A percentile compares a stretch with the other conserved stretches of the same genome.
Evolutionary conservation across 2,113 vertebrate species (phyloP).

Genomic region (Pipa parva): DNA sequence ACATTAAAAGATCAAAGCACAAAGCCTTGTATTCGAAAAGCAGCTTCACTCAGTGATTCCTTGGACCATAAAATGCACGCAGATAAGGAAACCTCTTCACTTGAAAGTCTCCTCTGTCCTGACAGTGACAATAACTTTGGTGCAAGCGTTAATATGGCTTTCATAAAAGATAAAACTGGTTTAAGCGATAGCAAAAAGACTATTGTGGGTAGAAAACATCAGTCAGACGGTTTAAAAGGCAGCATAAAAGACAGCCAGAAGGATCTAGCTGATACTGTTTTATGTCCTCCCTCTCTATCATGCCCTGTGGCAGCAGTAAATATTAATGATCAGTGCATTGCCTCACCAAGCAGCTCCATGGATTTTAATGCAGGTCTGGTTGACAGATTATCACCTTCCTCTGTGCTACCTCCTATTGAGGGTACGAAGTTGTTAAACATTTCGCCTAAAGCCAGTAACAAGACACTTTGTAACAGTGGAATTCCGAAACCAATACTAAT

Average conservation of each 20-base stretch:
- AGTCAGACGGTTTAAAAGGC: slow-evolving; percentile 46
- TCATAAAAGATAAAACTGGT: slow-evolving; percentile 27
- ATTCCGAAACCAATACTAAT: slow-evolving; percentile 78
- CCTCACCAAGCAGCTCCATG: slow-evolving; percentile 50
- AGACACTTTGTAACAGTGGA: slow-evolving; percentile 64
- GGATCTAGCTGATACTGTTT: slow-evolving; percentile 38
- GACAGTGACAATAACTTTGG: slow-evolving; percentile 28
- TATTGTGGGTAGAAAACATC: slow-evolving; percentile 39
- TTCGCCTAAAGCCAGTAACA: slow-evolving; percentile 69
- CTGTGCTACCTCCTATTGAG: slow-evolving; percentile 51
- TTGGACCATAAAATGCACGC: slow-evolving; percentile 34
- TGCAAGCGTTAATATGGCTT: slow-evolving; percentile 16
- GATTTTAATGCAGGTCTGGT: slow-evolving; percentile 46
- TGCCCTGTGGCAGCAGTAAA: slow-evolving; percentile 34
- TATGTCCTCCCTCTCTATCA: slow-evolving; percentile 40
- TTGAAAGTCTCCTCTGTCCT: slow-evolving; percentile 26
- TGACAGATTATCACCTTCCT: slow-evolving; percentile 48
- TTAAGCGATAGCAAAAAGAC: slow-evolving; percentile 43
- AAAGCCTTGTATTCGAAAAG: slow-evolving; percentile 30
- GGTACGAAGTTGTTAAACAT: slow-evolving; percentile 56
- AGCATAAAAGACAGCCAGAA: slow-evolving; percentile 45
- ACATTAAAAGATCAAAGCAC: slow-evolving; percentile 10
- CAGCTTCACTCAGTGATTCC: slow-evolving; percentile 25
- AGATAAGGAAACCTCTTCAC: slow-evolving; percentile 16
- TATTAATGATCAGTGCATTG: slow-evolving; percentile 37